These are phyloP conservation scores for Danionella dracula DNA, from an alignment of 2,797 vertebrate species.

Conservation along the genomic window DNA sequence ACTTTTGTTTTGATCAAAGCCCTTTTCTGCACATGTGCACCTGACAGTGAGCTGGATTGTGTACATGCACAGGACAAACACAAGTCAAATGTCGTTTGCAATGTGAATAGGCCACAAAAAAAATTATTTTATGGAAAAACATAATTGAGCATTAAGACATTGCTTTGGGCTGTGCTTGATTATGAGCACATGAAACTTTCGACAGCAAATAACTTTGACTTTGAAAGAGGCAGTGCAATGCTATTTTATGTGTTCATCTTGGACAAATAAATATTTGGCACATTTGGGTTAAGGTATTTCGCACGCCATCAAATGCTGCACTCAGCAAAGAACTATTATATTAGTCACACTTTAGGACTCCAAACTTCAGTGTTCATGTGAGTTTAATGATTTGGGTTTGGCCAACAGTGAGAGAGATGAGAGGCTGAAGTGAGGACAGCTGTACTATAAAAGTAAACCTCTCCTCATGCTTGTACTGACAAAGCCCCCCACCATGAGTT, in stretches of 20 bases:
- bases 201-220: no score
- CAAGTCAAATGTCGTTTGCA: no score
- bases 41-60: no score
- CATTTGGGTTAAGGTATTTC: background rate
- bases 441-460: slow-evolving; percentile 37
- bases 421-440: slow-evolving; percentile 35
- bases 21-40: no score
- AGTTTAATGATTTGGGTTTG: slow-evolving; percentile 25
- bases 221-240: no score
- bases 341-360: slow-evolving; percentile 1
- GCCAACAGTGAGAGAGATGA: slow-evolving; percentile 12
- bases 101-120: no score
- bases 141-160: no score
- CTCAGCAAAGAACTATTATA: background rate
- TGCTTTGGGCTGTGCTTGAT: no score
- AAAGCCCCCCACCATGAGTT: slow-evolving; percentile 12
- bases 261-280: background rate
- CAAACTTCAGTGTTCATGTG: slow-evolving; percentile 9
- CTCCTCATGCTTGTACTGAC: slow-evolving; percentile 36
- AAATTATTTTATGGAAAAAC: no score
- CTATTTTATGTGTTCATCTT: background rate
- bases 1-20: no score
- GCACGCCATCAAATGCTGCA: background rate
- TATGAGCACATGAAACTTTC: no score
- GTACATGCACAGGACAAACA: no score